A percentile compares a stretch with the other conserved stretches of the same genome.
Conservation (phyloP, 2,888 invertebrate genomes). For the Thecocarcelia acutangulata region DNA sequence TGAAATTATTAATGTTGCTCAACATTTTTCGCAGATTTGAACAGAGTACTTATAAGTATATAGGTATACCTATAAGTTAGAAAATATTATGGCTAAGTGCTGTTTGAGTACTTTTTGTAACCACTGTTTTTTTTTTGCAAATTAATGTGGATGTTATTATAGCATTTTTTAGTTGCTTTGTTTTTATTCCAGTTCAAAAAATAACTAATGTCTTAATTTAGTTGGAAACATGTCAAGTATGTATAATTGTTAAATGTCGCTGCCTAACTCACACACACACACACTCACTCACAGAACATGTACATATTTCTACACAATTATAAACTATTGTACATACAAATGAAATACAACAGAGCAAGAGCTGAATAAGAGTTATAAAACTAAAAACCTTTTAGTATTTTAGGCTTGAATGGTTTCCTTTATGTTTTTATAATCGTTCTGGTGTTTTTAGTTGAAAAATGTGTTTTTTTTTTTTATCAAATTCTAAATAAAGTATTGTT, state of each 20-base stretch:
- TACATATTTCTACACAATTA: no score
- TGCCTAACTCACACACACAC: constrained; percentile 9
- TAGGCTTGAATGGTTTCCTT: constrained; percentile 65
- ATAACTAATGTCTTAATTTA: constrained; percentile 74
- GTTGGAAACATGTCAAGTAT: constrained; percentile 66
- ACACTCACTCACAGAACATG: constrained; percentile 1
- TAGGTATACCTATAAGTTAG: no score
- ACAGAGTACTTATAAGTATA: no score
- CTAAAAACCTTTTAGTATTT: constrained; percentile 61
- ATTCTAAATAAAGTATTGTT: constrained; percentile 2
- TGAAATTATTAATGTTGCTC: no score
- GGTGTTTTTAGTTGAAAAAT: constrained; percentile 31
- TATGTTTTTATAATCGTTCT: constrained; percentile 66
- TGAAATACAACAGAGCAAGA: constrained; percentile 1
- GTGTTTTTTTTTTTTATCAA: constrained; percentile 8
- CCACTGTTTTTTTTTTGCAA: constrained; percentile 26
- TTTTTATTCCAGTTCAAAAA: constrained; percentile 55
- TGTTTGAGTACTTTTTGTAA: background rate
- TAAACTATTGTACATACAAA: no score
- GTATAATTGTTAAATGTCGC: constrained; percentile 17
- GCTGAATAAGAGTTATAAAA: constrained; percentile 10
- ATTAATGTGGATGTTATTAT: constrained; percentile 36
- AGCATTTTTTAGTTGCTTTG: constrained; percentile 16
- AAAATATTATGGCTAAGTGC: no score
- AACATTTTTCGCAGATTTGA: no score